Conservation (phyloP, 2,888 invertebrate species). For the Nemurella pictetii region DNA sequence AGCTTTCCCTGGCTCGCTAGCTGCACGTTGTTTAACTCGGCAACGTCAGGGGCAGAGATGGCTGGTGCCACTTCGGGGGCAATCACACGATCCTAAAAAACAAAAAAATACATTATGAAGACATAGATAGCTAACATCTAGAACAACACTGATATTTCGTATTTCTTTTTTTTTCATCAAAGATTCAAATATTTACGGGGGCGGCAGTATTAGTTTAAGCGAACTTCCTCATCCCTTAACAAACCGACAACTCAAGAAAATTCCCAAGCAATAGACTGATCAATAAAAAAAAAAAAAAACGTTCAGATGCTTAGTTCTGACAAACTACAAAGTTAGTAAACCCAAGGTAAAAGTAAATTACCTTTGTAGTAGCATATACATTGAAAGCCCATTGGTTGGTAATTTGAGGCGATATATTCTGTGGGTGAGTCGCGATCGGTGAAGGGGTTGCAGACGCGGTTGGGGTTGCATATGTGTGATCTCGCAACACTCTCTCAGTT, state of each 20-base stretch:
- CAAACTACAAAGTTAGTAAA: background rate
- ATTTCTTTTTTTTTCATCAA: background rate
- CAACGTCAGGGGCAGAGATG: background rate
- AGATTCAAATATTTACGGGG: background rate
- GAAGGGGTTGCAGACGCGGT: background rate
- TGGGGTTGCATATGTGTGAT: background rate
- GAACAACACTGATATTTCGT: no score
- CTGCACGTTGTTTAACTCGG: no score
- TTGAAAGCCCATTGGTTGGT: background rate
- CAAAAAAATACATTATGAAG: no score
- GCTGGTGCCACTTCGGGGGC: background rate
- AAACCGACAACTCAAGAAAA: background rate
- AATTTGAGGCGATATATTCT: conserved; percentile 7
- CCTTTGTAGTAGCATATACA: background rate
- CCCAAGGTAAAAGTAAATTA: background rate
- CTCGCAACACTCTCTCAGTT: background rate
- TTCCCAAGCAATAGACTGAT: background rate
- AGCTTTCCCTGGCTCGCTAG: background rate
- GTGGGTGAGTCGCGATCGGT: background rate
- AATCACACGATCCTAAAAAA: background rate
- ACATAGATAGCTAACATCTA: no score
- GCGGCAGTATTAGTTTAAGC: background rate
- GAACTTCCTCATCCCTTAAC: background rate
- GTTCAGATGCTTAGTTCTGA: background rate
- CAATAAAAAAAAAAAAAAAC: no score